Conservation (phyloP, 2,113 vertebrate genomes). For the Notiomystis cincta region DNA sequence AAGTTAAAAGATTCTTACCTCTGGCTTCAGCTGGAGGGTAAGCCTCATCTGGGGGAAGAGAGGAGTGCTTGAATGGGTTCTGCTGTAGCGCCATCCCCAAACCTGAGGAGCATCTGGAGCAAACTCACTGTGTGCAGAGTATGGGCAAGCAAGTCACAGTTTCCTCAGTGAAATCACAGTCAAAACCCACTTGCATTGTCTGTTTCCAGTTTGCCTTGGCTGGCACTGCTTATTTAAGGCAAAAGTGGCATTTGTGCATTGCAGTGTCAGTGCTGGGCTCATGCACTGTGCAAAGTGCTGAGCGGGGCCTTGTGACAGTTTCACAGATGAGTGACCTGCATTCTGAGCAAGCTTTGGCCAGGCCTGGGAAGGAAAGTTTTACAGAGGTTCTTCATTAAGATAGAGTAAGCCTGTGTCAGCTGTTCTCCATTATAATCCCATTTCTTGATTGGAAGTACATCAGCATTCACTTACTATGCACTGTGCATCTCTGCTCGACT, state of each 20-base stretch:
- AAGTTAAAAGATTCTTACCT: constrained; percentile 88
- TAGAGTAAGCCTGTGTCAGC: neutral
- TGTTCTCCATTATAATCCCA: neutral
- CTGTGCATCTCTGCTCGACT: neutral
- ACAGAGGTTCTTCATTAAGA: neutral
- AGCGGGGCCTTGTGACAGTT: neutral
- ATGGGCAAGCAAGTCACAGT: neutral
- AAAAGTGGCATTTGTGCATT: neutral
- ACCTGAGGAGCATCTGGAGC: neutral
- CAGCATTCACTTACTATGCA: neutral
- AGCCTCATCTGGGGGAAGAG: neutral
- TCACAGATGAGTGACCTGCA: neutral
- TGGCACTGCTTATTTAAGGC: neutral
- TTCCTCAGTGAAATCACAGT: neutral
- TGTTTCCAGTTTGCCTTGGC: neutral
- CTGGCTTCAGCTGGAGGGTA: constrained; percentile 94
- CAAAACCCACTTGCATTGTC: neutral
- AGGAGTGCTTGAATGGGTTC: neutral
- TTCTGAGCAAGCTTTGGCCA: neutral
- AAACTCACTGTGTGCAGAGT: neutral
- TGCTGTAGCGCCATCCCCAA: neutral
- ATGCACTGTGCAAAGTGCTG: neutral
- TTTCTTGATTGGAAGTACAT: neutral
- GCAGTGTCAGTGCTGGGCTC: neutral
- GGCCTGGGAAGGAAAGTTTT: neutral